A percentile compares a stretch with the other conserved stretches of the same genome.
These are phyloP conservation scores for Mylabris phalerata DNA, from an alignment of 1,140 invertebrate genomes.

Conservation along the genomic window DNA sequence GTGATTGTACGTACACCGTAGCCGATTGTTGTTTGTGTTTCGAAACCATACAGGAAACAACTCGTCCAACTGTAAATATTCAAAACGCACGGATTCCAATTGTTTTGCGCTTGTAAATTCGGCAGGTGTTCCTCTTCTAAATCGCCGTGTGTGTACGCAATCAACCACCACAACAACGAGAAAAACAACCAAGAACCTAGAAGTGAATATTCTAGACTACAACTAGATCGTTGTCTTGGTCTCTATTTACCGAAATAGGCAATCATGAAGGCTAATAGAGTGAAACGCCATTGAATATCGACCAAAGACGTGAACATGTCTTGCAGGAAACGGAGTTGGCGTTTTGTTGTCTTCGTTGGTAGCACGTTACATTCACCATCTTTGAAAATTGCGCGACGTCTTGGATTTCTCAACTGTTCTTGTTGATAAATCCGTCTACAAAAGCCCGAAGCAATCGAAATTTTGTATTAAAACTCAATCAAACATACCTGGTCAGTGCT, in stretches of 20 bases:
- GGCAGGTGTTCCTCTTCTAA: constrained; percentile 66
- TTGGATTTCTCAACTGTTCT: constrained; percentile 50
- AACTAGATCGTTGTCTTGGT: background rate
- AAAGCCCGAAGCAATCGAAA: background rate
- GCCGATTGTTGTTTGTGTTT: constrained; percentile 75
- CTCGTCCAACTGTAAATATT: constrained; percentile 76
- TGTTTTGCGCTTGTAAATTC: constrained; percentile 51
- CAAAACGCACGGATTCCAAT: constrained; percentile 74
- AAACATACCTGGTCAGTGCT: too few species aligned
- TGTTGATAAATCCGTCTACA: constrained; percentile 35
- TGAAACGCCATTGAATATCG: constrained; percentile 93
- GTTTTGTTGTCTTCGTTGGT: constrained; percentile 76
- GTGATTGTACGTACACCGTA: constrained; percentile 76
- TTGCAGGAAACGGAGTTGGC: constrained; percentile 73
- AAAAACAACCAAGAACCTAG: background rate
- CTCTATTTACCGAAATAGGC: constrained; percentile 65
- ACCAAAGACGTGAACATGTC: constrained; percentile 82
- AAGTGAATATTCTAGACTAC: background rate
- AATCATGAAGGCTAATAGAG: constrained; percentile 83
- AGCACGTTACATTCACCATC: constrained; percentile 76
- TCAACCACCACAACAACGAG: constrained; percentile 55
- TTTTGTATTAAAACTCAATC: too few species aligned
- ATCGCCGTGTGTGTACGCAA: constrained; percentile 86
- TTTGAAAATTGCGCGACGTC: constrained; percentile 82
- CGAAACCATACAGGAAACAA: constrained; percentile 84